phyloP scores from a whole-genome alignment of 2,888 invertebrate genomes.

The Nephrotoma appendiculata region DNA sequence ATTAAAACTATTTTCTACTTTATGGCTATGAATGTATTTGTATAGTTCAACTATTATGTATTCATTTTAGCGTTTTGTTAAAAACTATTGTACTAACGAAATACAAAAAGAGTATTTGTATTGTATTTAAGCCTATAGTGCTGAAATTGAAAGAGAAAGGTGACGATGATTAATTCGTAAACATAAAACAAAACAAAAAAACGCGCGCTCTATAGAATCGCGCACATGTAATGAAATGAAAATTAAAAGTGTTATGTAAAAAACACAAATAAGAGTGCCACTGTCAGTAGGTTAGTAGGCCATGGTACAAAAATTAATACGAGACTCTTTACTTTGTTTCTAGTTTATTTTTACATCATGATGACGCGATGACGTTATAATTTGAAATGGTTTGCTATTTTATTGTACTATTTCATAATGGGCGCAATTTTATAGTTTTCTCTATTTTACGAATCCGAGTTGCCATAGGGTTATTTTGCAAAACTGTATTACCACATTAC shows the following conservation, averaged over 20 bases:
- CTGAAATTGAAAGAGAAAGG: conserved; percentile 1
- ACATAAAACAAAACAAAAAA: not conserved
- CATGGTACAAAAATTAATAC: conserved; percentile 1
- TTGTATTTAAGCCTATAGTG: not conserved
- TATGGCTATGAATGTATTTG: not conserved
- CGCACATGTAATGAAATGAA: not conserved
- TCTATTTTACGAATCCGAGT: not conserved
- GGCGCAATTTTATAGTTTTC: not conserved
- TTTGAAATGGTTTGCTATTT: not conserved
- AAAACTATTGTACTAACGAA: not conserved
- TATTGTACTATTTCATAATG: not conserved
- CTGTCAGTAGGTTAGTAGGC: conserved; percentile 7
- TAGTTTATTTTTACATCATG: not conserved
- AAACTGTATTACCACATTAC: not conserved
- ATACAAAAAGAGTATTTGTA: not conserved
- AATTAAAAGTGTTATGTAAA: not conserved
- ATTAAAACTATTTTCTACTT: not conserved
- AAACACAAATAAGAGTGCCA: not conserved
- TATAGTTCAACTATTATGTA: not conserved
- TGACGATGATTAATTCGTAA: not conserved
- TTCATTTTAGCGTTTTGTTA: not conserved
- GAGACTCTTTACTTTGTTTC: not conserved
- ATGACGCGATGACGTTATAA: not conserved
- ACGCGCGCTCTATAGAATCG: not conserved
- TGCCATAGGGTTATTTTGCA: not conserved